Conservation (phyloP, 1,140 invertebrate genomes). For the Aphaenogaster ashmeadi region DNA sequence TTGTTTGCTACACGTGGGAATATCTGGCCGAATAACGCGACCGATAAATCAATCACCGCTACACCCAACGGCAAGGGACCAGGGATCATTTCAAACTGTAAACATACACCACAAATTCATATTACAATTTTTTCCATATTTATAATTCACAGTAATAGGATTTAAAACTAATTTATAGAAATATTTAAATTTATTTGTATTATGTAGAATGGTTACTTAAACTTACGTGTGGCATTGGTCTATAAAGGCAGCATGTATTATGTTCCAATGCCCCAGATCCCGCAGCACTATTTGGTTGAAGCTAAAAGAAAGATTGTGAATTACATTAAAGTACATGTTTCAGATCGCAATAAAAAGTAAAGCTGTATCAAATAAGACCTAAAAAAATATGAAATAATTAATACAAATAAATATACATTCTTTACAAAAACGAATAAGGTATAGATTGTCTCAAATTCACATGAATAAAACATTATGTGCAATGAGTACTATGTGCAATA, state of each 20-base stretch:
- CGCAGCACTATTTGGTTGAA: conserved; percentile 96
- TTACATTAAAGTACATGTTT: conserved; percentile 2
- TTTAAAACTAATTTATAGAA: not conserved
- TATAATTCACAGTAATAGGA: not conserved
- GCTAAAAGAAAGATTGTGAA: conserved; percentile 88
- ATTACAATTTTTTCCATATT: conserved; percentile 4
- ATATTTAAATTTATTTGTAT: not conserved
- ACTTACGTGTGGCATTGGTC: conserved; percentile 89
- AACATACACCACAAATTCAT: conserved; percentile 23
- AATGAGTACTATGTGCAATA: conserved; percentile 18
- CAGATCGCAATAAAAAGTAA: conserved; percentile 21
- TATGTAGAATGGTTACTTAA: not conserved
- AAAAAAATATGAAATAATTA: conserved; percentile 40
- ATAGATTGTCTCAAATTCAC: not conserved
- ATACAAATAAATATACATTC: not conserved
- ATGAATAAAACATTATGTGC: conserved; percentile 50
- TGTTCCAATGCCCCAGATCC: conserved; percentile 98
- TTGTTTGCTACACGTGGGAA: conserved; percentile 98
- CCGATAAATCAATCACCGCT: conserved; percentile 98
- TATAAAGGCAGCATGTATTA: conserved; percentile 96
- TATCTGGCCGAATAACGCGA: conserved; percentile 96
- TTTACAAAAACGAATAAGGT: conserved; percentile 1
- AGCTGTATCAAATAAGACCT: not conserved
- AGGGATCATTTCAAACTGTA: conserved; percentile 89
- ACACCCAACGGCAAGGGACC: conserved; percentile 98